Evolutionary conservation across 2,113 vertebrate genomes (phyloP).

Genomic region (Glaucidium brasilianum): DNA sequence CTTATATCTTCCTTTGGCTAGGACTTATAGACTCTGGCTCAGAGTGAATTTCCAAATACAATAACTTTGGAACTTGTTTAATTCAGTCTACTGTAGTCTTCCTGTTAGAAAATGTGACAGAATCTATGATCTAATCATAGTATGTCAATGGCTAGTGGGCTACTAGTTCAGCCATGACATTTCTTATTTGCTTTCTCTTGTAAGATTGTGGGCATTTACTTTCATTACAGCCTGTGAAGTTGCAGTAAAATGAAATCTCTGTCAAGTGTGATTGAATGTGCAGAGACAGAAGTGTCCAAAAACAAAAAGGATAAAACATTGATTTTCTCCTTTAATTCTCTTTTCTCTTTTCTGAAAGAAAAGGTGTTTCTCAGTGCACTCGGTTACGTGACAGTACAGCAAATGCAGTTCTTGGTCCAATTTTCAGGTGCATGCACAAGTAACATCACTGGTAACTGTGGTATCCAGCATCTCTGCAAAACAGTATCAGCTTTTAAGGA

Average conservation of each 20-base stretch:
- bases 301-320: neutral
- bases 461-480: neutral
- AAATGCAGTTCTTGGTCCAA: neutral
- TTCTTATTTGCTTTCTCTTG: constrained; percentile 8
- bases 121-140: neutral
- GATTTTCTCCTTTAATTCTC: neutral
- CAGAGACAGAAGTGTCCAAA: constrained; percentile 13
- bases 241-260: constrained; percentile 15
- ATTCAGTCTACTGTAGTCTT: neutral
- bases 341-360: neutral
- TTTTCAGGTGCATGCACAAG: neutral
- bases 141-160: neutral
- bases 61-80: neutral
- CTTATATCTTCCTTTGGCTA: neutral
- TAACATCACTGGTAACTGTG: neutral
- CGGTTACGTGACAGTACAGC: neutral
- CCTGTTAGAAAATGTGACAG: neutral
- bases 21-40: neutral
- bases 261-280: constrained; percentile 6
- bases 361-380: neutral
- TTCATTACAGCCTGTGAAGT: neutral
- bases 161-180: neutral
- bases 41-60: neutral
- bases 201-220: neutral
- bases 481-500: neutral